Percentiles rank a stretch among this genome's conserved stretches.
Conservation (phyloP, 30 jellyfish, hydroid and myxozoan species). For the Catostylus mosaicus region DNA sequence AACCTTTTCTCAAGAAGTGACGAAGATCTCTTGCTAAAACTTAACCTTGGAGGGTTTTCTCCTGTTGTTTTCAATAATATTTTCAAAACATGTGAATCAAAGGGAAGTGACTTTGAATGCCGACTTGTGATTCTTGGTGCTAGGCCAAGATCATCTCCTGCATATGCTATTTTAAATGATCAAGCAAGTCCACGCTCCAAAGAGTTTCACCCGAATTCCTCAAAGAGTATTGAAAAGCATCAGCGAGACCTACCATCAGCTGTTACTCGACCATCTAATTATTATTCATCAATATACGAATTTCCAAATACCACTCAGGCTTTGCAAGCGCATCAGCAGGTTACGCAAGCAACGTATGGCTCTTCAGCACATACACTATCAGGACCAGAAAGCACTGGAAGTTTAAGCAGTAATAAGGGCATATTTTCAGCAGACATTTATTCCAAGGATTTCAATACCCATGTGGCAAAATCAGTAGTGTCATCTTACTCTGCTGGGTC, state of each 20-base stretch:
- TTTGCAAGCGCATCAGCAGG: too few relatives aligned
- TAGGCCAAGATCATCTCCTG: conserved; percentile 68
- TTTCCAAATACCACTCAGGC: neutral
- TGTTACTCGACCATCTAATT: neutral
- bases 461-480: too few relatives aligned
- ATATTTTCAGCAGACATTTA: too few relatives aligned
- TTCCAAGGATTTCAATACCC: too few relatives aligned
- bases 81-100: conserved; percentile 50
- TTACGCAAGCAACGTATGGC: too few relatives aligned
- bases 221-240: neutral
- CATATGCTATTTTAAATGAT: conserved; percentile 31
- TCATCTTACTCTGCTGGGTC: too few relatives aligned
- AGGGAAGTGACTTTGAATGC: conserved; percentile 25
- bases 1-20: conserved; percentile 26
- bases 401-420: too few relatives aligned
- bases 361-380: too few relatives aligned
- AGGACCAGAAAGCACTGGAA: too few relatives aligned
- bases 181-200: neutral
- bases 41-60: conserved; percentile 55
- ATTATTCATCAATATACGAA: neutral
- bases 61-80: conserved; percentile 36
- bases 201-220: too few relatives aligned
- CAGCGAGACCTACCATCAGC: neutral
- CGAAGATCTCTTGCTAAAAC: conserved; percentile 10
- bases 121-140: conserved; percentile 20